A percentile compares a stretch with the other conserved stretches of the same genome.
These are phyloP conservation scores for Alcis repandata DNA, from an alignment of 2,888 invertebrate species.

Conservation along the genomic window DNA sequence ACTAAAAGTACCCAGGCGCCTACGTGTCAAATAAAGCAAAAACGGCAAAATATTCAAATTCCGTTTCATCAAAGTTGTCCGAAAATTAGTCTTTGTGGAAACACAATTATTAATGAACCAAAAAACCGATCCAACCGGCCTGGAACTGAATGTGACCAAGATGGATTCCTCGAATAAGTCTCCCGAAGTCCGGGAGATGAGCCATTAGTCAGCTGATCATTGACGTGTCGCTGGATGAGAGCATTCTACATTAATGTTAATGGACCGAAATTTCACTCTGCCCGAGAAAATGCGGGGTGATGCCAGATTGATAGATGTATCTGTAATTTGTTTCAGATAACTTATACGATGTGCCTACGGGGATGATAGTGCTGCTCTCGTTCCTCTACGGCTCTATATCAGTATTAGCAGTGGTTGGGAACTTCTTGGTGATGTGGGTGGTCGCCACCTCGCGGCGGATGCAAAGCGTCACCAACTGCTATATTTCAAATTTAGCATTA, in stretches of 20 bases:
- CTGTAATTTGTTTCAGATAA: slow-evolving; percentile 78
- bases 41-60: no score
- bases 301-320: slow-evolving; percentile 6
- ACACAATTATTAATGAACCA: background rate
- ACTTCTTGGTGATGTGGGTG: slow-evolving; percentile 94
- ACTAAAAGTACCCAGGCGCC: no score
- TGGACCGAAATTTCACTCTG: slow-evolving; percentile 15
- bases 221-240: slow-evolving; percentile 9
- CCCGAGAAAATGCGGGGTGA: background rate
- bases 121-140: background rate
- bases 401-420: slow-evolving; percentile 92
- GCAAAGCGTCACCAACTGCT: slow-evolving; percentile 94
- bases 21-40: no score
- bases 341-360: slow-evolving; percentile 91
- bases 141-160: slow-evolving; percentile 8
- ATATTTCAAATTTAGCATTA: slow-evolving; percentile 94
- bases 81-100: no score
- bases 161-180: slow-evolving; percentile 2
- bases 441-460: slow-evolving; percentile 92
- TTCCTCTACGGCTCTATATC: slow-evolving; percentile 94
- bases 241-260: slow-evolving; percentile 27
- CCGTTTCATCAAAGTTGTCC: no score
- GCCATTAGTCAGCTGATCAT: slow-evolving; percentile 5
- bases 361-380: slow-evolving; percentile 91
- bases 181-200: slow-evolving; percentile 7